These are phyloP conservation scores for Nerophis lumbriciformis DNA, from an alignment of 2,113 vertebrate genomes.

Conservation along the genomic window DNA sequence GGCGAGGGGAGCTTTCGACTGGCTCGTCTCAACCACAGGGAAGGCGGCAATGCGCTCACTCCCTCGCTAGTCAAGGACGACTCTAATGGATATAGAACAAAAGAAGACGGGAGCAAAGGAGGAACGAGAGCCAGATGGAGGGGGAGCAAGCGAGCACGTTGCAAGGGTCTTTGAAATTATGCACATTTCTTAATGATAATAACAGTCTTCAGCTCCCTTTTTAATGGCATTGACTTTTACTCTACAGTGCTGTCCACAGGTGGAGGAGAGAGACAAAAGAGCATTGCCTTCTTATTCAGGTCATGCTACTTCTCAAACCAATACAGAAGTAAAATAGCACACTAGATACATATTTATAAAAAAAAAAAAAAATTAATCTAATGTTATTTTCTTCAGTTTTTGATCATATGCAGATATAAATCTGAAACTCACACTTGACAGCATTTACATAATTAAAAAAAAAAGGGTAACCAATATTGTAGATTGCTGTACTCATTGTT, in stretches of 20 bases:
- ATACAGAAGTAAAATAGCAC: background rate
- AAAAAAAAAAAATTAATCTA: too few relatives aligned
- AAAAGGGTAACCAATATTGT: too few relatives aligned
- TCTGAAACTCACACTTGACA: too few relatives aligned
- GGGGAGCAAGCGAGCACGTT: constrained; percentile 36
- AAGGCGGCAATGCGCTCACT: constrained; percentile 36
- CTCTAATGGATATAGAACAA: constrained; percentile 63
- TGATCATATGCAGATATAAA: too few relatives aligned
- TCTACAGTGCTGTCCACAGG: constrained; percentile 33
- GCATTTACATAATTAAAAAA: too few relatives aligned
- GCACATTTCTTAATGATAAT: constrained; percentile 35
- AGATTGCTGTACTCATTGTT: too few relatives aligned
- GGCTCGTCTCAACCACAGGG: constrained; percentile 46
- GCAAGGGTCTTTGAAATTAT: constrained; percentile 43
- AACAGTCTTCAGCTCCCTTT: constrained; percentile 35
- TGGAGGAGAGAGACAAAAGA: constrained; percentile 7
- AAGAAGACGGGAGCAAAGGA: constrained; percentile 32
- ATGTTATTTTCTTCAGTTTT: too few relatives aligned
- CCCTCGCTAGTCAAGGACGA: constrained; percentile 61
- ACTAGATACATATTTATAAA: background rate
- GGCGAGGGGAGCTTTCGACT: constrained; percentile 45
- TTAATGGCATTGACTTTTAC: constrained; percentile 23
- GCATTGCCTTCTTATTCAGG: constrained; percentile 23
- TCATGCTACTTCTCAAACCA: constrained; percentile 2
- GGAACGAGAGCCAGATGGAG: constrained; percentile 14